phyloP scores from a whole-genome alignment of 2,797 vertebrate genomes.

The Neostethus bicornis region DNA sequence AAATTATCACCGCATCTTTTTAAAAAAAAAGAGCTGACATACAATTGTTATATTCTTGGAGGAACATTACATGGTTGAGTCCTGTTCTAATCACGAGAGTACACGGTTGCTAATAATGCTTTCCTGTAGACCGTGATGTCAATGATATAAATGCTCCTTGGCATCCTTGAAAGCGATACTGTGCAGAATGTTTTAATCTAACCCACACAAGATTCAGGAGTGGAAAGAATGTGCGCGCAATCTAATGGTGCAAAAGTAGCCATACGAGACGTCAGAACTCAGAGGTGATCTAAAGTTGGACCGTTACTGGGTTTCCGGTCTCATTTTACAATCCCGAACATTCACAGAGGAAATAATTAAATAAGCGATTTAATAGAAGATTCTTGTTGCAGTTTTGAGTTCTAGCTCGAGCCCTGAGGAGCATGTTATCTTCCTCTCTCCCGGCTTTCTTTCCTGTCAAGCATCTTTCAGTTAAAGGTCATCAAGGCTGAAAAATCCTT shows the following conservation, averaged over 20 bases:
- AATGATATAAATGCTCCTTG: constrained; percentile 21
- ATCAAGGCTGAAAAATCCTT: too few species aligned
- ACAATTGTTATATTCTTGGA: constrained; percentile 28
- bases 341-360: neutral
- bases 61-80: constrained; percentile 17
- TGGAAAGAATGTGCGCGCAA: constrained; percentile 7
- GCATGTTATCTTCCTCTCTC: too few species aligned
- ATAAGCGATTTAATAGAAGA: neutral
- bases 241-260: neutral
- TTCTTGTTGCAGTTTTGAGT: neutral
- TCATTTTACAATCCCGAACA: neutral
- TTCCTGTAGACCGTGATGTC: constrained; percentile 18
- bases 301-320: neutral
- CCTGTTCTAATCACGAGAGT: constrained; percentile 12
- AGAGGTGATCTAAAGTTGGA: neutral
- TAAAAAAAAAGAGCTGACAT: constrained; percentile 22
- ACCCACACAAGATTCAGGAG: too few species aligned
- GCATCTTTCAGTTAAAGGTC: too few species aligned
- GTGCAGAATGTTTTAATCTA: constrained; percentile 25
- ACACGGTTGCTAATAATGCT: constrained; percentile 3
- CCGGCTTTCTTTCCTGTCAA: too few species aligned
- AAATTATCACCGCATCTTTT: too few species aligned
- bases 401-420: too few species aligned
- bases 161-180: constrained; percentile 15
- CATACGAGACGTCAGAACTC: neutral